Evolutionary conservation across 2,888 invertebrate genomes (phyloP), one percentile per base, ranked within the genome.

Genomic region (Drosophila colorata): DNA sequence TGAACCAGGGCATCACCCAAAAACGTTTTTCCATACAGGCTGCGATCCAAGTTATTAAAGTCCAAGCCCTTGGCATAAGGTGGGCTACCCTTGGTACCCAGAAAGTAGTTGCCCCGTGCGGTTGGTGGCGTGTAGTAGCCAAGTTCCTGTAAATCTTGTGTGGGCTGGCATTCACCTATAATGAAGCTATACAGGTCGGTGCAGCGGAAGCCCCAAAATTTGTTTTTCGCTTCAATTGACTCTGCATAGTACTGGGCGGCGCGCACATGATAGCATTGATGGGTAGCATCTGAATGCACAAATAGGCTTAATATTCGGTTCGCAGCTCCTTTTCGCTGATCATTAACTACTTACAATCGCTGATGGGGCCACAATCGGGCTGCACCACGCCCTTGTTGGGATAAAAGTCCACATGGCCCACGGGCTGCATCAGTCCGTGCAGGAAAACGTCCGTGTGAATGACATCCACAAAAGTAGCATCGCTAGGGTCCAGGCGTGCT

Each of bases 391-490:
- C 94, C 5, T 94, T 93, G 72, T 95, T 95, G 1, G 94, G 93
- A 83, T 93, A 95, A 78, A 94, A 94, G 88, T 95, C 95, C 0
- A 92, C 90, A 68, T 93, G 91, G 0, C 95, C 95, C 75, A 92
- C 77, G 0, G 92, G 63, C 68, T 93, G 93, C n/a, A 94, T 73
- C 23, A 87, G 63, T 1, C 95, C 95, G 55, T 93, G 93, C 58
- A 93, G 91, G 46, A 94, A 74, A 0, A 93, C 93, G 79, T 95
- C 95, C 0, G 95, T 94, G 78, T 95, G 95, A 8, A 95, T 92
- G 0, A 94, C 93, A 75, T 95, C 95, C 0, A 95, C 95, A 75
- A 94, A 94, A 0, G 92, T 90, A 0, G 94, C 95, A 82, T 95
- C 95, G 1, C 81, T 88, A 3, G 90, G 74, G 81, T 94, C 94